Evolutionary conservation across 2,797 vertebrate species (phyloP).

Genomic region (Gambelia wislizenii): DNA sequence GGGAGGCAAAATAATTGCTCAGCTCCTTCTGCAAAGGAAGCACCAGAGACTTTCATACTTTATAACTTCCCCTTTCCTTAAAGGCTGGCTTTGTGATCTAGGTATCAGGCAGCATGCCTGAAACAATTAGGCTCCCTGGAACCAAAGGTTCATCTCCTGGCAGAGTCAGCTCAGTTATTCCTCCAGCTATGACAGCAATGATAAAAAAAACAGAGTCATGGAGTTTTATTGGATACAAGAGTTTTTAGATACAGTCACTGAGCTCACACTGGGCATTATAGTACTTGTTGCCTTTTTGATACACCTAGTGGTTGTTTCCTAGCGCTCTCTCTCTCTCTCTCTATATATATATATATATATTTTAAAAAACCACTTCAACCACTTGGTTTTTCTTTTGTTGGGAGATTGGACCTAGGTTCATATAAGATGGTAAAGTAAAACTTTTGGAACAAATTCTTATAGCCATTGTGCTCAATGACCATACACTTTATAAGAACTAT

Average conservation of each 20-base stretch:
- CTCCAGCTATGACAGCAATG: neutral
- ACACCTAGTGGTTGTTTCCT: neutral
- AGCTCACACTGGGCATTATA: neutral
- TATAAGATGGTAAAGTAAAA: neutral
- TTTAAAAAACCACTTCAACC: constrained; percentile 11
- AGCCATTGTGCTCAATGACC: neutral
- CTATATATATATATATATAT: no score
- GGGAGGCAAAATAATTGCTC: constrained; percentile 3
- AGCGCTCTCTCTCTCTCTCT: no score
- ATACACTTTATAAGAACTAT: neutral
- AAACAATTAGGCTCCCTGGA: neutral
- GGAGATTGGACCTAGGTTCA: neutral
- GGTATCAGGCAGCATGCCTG: neutral
- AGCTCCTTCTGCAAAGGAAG: neutral
- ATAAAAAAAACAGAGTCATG: neutral
- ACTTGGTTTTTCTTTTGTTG: neutral
- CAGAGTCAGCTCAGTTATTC: neutral
- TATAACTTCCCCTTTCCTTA: neutral
- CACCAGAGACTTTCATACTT: neutral
- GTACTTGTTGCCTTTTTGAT: neutral
- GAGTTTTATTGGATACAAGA: neutral
- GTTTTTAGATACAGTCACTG: neutral
- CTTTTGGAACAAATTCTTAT: neutral
- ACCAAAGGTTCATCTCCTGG: neutral
- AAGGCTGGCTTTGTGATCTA: neutral